Evolutionary conservation across 2,888 invertebrate genomes (phyloP).

Genomic region (Monochamus alternatus): DNA sequence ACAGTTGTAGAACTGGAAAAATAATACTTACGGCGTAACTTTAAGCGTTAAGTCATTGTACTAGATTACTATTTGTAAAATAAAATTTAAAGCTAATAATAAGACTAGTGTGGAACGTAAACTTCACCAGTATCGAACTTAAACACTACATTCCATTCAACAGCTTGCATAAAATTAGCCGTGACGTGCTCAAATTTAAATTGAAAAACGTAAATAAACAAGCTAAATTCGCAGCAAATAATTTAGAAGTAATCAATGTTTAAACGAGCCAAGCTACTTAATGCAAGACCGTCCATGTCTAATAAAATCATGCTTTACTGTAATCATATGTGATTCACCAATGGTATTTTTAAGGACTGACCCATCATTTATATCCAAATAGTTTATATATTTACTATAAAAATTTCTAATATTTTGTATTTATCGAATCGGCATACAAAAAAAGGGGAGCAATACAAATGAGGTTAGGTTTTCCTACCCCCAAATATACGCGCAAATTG

Average conservation of each 20-base stretch:
- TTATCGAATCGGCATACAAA: conserved; percentile 41
- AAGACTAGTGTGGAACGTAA: conserved; percentile 5
- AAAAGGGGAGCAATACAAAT: conserved; percentile 48
- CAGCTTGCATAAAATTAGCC: conserved; percentile 26
- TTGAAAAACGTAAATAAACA: background rate
- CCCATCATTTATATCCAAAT: conserved; percentile 16
- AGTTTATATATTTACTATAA: conserved; percentile 24
- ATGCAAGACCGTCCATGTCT: conserved; percentile 31
- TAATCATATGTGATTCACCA: conserved; percentile 11
- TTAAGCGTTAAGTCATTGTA: background rate
- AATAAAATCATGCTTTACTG: conserved; percentile 23
- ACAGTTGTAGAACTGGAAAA: too few species aligned
- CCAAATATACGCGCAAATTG: conserved; percentile 45
- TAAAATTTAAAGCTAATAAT: conserved; percentile 1
- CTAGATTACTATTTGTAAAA: conserved; percentile 16
- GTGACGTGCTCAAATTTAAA: conserved; percentile 15
- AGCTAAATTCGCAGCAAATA: conserved; percentile 19
- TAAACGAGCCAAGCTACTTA: conserved; percentile 25
- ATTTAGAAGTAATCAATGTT: conserved; percentile 15
- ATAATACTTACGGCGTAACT: too few species aligned
- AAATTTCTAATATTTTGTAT: conserved; percentile 22
- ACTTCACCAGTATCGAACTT: conserved; percentile 2
- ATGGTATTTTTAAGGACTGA: conserved; percentile 32
- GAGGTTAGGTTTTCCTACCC: conserved; percentile 22
- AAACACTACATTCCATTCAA: conserved; percentile 23